Percentiles rank a stretch among this genome's conserved stretches.
phyloP scores from a whole-genome alignment of 2,888 invertebrate genomes.

The Callyntrura guangdongensis region DNA sequence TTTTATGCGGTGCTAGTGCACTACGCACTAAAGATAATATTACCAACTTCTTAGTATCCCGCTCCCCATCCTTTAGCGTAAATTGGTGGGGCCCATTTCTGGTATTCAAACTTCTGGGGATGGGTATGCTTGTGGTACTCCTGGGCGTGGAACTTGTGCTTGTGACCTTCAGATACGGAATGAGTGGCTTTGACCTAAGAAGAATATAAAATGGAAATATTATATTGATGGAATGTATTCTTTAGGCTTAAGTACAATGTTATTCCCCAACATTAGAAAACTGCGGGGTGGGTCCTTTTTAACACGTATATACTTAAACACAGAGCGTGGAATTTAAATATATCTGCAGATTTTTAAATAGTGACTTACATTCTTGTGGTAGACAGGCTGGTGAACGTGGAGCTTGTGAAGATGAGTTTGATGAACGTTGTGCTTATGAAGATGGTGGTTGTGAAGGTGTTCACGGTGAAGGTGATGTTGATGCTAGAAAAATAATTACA shows the following conservation, averaged over 20 bases:
- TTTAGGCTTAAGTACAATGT: no score
- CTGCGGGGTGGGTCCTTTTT: no score
- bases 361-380: slow-evolving; percentile 79
- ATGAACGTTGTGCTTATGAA: slow-evolving; percentile 79
- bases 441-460: slow-evolving; percentile 78
- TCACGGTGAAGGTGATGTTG: slow-evolving; percentile 81
- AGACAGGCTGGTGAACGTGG: slow-evolving; percentile 80
- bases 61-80: slow-evolving; percentile 70
- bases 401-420: slow-evolving; percentile 77
- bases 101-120: slow-evolving; percentile 77
- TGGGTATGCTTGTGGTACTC: slow-evolving; percentile 78
- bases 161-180: slow-evolving; percentile 78
- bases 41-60: slow-evolving; percentile 47
- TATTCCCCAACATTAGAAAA: no score
- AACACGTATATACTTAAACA: no score
- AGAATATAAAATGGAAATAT: background rate
- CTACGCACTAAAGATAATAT: background rate
- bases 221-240: background rate
- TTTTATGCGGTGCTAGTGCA: slow-evolving; percentile 5
- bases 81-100: slow-evolving; percentile 76
- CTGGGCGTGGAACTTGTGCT: slow-evolving; percentile 77
- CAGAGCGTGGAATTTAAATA: no score
- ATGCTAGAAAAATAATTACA: slow-evolving; percentile 63
- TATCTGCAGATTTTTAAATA: background rate
- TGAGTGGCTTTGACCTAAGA: slow-evolving; percentile 65